These are phyloP conservation scores for Musca vetustissima DNA, from an alignment of 1,140 invertebrate genomes.

Conservation along the genomic window DNA sequence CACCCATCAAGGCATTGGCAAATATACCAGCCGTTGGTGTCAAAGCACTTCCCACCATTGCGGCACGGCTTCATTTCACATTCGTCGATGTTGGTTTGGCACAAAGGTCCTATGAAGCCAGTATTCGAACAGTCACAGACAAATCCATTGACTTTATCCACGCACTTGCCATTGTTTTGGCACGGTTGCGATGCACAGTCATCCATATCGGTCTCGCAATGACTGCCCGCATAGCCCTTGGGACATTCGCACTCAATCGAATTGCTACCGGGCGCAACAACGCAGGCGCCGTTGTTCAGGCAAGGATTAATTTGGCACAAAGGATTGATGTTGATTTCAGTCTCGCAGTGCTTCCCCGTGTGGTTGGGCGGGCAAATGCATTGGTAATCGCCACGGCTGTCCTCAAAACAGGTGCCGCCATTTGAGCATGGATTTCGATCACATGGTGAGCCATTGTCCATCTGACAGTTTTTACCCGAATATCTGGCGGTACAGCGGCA, in stretches of 20 bases:
- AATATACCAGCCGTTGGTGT: slow-evolving; percentile 76
- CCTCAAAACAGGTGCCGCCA: slow-evolving; percentile 73
- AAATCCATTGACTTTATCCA: slow-evolving; percentile 76
- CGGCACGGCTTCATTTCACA: slow-evolving; percentile 74
- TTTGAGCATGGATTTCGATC: slow-evolving; percentile 71
- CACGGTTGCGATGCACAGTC: slow-evolving; percentile 77
- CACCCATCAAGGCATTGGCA: slow-evolving; percentile 84
- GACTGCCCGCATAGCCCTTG: slow-evolving; percentile 64
- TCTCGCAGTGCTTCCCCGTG: slow-evolving; percentile 77
- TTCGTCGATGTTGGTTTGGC: slow-evolving; percentile 85
- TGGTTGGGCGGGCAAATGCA: slow-evolving; percentile 77
- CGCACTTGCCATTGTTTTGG: slow-evolving; percentile 79
- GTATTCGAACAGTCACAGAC: slow-evolving; percentile 74
- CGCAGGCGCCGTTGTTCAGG: slow-evolving; percentile 71
- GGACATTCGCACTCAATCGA: slow-evolving; percentile 68
- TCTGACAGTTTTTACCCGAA: slow-evolving; percentile 81
- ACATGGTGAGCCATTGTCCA: slow-evolving; percentile 75
- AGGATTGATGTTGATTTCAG: slow-evolving; percentile 66
- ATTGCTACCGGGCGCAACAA: slow-evolving; percentile 60
- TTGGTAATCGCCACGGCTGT: slow-evolving; percentile 71
- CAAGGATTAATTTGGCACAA: slow-evolving; percentile 76
- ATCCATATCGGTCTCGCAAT: slow-evolving; percentile 70
- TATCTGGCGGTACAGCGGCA: slow-evolving; percentile 79
- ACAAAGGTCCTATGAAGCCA: slow-evolving; percentile 76
- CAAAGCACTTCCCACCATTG: slow-evolving; percentile 76